Base-by-base conservation (phyloP, 2,888 invertebrate genomes). In the Notodonta ziczac region DNA sequence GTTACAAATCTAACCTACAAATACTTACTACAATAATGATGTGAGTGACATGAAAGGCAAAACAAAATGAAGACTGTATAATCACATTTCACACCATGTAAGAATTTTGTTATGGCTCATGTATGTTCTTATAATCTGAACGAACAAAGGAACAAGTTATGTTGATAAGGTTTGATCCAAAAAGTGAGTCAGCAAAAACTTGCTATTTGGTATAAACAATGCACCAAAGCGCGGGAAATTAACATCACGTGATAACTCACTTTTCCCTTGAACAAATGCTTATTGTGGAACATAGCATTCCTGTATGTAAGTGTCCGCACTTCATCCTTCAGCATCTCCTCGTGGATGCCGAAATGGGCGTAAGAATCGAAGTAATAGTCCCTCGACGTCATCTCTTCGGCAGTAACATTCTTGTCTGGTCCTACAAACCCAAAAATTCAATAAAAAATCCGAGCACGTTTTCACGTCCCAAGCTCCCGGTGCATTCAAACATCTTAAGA, bases 291-390 rank as follows among this genome's bases (percentile, higher is more conserved):
- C 98, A 99, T 99, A 12, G 99, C 98, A 87, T 99, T 99, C 60
- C 99, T 96, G 90, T 99, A 99, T 0, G 99, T 99, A 67, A 98
- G 95, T 14, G 99, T 99, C 60, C 99, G 96, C 40, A 99, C 99
- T 95, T 99, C 99, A 89, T 99, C 99, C 91, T 99, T 99, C 67
- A 99, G 94, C 99, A 99, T 99, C 93, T 99, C 99, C 94, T 99
- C 99, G 86, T 99, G 99, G 80, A 99, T 99, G 55, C 99, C 99
- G 90, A 99, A 99, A 94, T 99, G 99, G 57, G 99, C 99, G 87
- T 99, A 99, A 0, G 99, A 99, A 91, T 99, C 99, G 88, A 99
- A 99, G 89, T 99, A 99, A 89, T 99, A 99, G 89, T 99, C 99
- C 77, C 99, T 96, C 7, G 99, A 99, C 2, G 99, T 99, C 99